phyloP scores from a whole-genome alignment of 2,888 invertebrate species.

The Steinernema hermaphroditum region DNA sequence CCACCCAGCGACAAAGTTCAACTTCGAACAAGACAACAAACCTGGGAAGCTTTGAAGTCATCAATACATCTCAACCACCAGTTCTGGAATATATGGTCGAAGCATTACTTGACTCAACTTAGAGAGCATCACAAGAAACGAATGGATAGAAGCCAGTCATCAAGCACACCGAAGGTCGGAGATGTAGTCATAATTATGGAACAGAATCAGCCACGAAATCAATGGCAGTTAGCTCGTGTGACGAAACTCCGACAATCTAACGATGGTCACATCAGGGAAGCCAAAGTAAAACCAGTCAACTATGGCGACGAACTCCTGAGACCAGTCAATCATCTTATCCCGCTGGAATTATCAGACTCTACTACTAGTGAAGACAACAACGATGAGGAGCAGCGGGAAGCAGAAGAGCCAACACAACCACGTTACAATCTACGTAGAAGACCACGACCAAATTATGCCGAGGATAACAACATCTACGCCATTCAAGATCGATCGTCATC shows the following conservation, averaged over 20 bases:
- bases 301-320: not conserved
- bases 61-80: constrained; percentile 4
- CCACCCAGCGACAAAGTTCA: constrained; percentile 32
- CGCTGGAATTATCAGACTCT: constrained; percentile 21
- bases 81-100: constrained; percentile 36
- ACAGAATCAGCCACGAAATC: constrained; percentile 30
- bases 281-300: constrained; percentile 16
- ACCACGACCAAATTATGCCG: no score
- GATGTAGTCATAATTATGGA: constrained; percentile 34
- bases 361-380: not conserved
- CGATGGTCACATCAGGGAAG: constrained; percentile 35
- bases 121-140: constrained; percentile 32
- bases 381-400: no score
- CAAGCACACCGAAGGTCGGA: not conserved
- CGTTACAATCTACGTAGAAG: no score
- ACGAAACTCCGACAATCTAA: not conserved
- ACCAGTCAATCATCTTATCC: constrained; percentile 28
- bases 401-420: no score
- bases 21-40: constrained; percentile 27
- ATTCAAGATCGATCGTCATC: no score
- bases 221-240: constrained; percentile 35
- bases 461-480: no score
- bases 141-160: constrained; percentile 30
- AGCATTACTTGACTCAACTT: constrained; percentile 32
- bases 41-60: constrained; percentile 32